Base-by-base conservation (phyloP, 1,140 invertebrate species). In the Paramacrobiotus metropolitanus region DNA sequence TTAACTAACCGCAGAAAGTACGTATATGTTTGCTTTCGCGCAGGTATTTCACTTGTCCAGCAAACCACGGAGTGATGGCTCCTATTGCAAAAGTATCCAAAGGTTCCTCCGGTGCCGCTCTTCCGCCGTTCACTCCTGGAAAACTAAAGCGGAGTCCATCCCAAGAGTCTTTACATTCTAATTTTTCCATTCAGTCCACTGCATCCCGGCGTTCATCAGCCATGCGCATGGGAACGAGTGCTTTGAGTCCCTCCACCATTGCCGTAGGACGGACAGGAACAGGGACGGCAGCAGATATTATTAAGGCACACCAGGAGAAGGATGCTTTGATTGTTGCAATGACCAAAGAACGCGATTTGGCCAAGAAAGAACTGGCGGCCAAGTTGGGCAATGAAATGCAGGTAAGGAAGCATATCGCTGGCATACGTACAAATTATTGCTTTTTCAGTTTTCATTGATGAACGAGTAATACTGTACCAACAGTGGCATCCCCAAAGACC, bases 41-140 rank as follows among this genome's bases (percentile, higher is more conserved):
- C 74, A 92, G 90, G 75, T 97, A 96, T 75, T 96, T 96, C 75
- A 82, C 86, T 65, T 96, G 92, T 73, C 78, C 80, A 62, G 82
- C 85, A 21, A 84, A 86, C 68, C 85, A 84, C 72, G 93, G 92
- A 1, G 76, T 96, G 30, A 96, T 97, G 76, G 87, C 90, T 3
- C 90, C 90, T 1, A 72, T 84, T 28, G 79, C 83, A 67, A 92
- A 92, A 77, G 84, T 92, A 48, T 83, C 80, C 65, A 80, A 82
- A 59, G n/a, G n/a, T n/a, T n/a, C n/a, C n/a, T n/a, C n/a, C n/a
- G n/a, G n/a, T n/a, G 87, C 85, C 24, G 55, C 86, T 83, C 24
- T 55, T 9, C 48, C 48, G 0, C 48, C 48, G 48, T 28, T 9
- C 48, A 55, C 48, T 20, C 48, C 48, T 20, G 28, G 4, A 31